Base-by-base conservation (phyloP, 2,113 vertebrate genomes). In the Lasiurus cinereus region DNA sequence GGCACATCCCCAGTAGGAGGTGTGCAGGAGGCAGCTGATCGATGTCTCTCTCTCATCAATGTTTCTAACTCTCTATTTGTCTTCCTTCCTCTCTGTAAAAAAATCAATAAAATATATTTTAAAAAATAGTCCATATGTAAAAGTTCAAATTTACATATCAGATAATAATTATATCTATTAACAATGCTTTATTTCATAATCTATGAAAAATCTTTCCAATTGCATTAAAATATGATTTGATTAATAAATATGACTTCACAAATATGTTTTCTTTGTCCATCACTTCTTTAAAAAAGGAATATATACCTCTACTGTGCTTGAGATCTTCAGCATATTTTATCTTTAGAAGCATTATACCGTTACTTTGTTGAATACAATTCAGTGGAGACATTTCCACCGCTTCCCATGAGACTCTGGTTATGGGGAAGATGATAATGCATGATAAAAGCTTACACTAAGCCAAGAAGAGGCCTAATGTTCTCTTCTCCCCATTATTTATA, bases 241-340 rank as follows among this genome's bases (percentile, higher is more conserved):
- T 64, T 79, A 83, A 86, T 39, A 69, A 80, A 36, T 83, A 36
- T 80, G n/a, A 76, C 29, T 92, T 94, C 6, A 54, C 8, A 76
- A 48, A 52, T 6, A 52, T 43, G 13, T 64, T 70, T 48, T 8
- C 33, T 4, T n/a, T 79, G 6, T 21, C 10, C 5, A 18, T 67
- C 1, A 19, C 3, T 48, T 86, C 18, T 56, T 2, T 43, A 36
- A 43, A 69, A 77, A 82, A 83, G 0, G 1, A 27, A 27, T 46
- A 62, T 19, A 21, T 39, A 62, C 3, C 5, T 39, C 6, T 78
- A 67, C 2, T 36, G 29, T 16, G 4, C 27, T 88, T 78, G 15
- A 18, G 43, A 73, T 0, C 15, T 22, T 66, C 1, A 59, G 2
- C 2, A 69, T 62, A 16, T 31, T 88, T 89, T 77, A 18, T 43